Base-by-base conservation (phyloP, 1,140 invertebrate genomes). In the Euwallacea similis region DNA sequence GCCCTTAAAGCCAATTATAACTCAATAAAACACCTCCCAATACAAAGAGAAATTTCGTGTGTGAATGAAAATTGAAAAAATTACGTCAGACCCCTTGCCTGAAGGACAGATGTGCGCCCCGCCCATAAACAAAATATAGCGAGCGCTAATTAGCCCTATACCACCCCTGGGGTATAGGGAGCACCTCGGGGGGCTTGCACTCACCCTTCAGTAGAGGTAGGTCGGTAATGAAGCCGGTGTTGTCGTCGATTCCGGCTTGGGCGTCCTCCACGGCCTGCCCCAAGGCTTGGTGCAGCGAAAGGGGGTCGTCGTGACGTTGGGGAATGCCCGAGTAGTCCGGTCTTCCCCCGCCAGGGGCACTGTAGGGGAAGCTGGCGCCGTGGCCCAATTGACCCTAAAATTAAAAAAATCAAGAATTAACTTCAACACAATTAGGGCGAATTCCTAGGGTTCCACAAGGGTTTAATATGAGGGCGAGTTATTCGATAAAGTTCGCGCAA, bases 201-300 rank as follows among this genome's bases (percentile, higher is more conserved):
- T 92, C 84, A 95, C 93, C 93, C 90, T 94, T 95, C 76, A 95
- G 85, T 74, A 95, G 85, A 73, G 93, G 92, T 80, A 95, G 84
- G 79, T 95, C 92, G 73, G 91, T 92, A 86, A 94, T 94, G 82
- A 94, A 94, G 15, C 90, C 90, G 67, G 89, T 89, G 74, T 89
- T 90, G 77, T 95, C 92, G 80, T 94, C 93, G 79, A 94, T 88
- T 73, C 90, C 91, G 74, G 91, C 87, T 84, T 88, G 87, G 62
- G 86, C 87, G 78, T 91, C 90, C 76, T 93, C 92, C 43, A 93
- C 89, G 4, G 89, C 87, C 72, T 87, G 87, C 71, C 88, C 87
- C 15, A 89, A 78, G 6, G 88, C 88, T 78, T 89, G 88, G 75
- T 89, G 88, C 42, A 89, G 77, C 4, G 88, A 87, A 21, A 89